Evolutionary conservation across 2,113 vertebrate genomes (phyloP), one percentile per base, ranked within the genome.

Genomic region (Proteles cristata): DNA sequence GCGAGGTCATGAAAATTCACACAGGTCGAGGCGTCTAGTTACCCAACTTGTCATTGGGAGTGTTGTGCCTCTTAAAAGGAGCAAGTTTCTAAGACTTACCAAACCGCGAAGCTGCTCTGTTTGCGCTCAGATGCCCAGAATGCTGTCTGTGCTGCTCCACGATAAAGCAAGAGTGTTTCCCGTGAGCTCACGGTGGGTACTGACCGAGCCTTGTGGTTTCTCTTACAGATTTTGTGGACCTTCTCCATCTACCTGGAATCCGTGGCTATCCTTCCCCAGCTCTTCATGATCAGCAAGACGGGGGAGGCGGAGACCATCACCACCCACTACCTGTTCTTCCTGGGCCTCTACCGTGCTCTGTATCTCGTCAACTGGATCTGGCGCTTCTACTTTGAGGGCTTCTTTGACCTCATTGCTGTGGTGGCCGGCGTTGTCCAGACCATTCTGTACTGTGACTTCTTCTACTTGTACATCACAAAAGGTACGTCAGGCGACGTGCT

Each of bases 351-450:
- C 98, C 99, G 99, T 89, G 99, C 99, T 93, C 99, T 99, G 87
- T 99, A 99, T 98, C 99, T 99, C 25, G 99, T 99, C 98, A 99
- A 99, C 98, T 99, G 99, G 99, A 99, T 99, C 98, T 99, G 99
- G 99, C 99, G 99, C 99, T 99, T 99, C 99, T 99, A 99, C 98
- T 99, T 99, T 2, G 99, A 99, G 98, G 99, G 99, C 10, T 99
- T 99, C 99, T 99, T 99, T 35, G 99, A 99, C 98, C 99, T 99
- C 99, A 99, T 99, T 48, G 99, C 99, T 63, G 99, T 99, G 25
- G 99, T 99, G 63, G 99, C 99, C 10, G 99, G 99, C 31, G 99
- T 99, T 82, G 99, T 99, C 94, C 99, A 99, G 99, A 99, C 99
- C 45, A 99, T 99, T 98, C 99, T 99, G 6, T 99, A 99, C 98